Evolutionary conservation across 2,888 invertebrate species (phyloP).

Genomic region (Onchidella celtica): DNA sequence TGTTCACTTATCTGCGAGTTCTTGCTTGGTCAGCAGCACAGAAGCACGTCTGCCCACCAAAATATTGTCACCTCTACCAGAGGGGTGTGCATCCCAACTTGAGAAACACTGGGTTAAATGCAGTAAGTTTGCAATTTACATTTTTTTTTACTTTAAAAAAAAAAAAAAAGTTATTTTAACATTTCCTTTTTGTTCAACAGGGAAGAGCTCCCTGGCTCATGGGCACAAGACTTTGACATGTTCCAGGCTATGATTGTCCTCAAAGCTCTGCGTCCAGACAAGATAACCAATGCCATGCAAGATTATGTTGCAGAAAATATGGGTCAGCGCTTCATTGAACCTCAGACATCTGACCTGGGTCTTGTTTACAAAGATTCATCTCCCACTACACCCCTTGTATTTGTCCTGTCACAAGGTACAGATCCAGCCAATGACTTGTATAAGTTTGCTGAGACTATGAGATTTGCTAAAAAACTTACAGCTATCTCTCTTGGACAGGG

Average conservation of each 20-base stretch:
- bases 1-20: no score
- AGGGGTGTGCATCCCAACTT: no score
- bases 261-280: slow-evolving; percentile 79
- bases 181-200: no score
- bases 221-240: slow-evolving; percentile 74
- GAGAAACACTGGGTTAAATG: no score
- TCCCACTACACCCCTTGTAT: slow-evolving; percentile 80
- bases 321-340: slow-evolving; percentile 81
- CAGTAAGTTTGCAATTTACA: no score
- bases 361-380: slow-evolving; percentile 81
- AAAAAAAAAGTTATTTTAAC: no score
- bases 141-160: no score
- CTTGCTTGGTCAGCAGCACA: no score
- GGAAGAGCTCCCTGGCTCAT: slow-evolving; percentile 79
- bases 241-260: slow-evolving; percentile 80
- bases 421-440: slow-evolving; percentile 81
- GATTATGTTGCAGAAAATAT: slow-evolving; percentile 81
- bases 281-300: slow-evolving; percentile 80
- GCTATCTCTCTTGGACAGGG: slow-evolving; percentile 94
- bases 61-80: no score
- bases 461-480: slow-evolving; percentile 83
- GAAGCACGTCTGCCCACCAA: no score
- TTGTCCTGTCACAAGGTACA: slow-evolving; percentile 81
- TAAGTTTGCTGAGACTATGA: slow-evolving; percentile 82
- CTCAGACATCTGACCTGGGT: slow-evolving; percentile 80